phyloP scores from a whole-genome alignment of 2,797 vertebrate species.

The Buphagus erythrorhynchus region DNA sequence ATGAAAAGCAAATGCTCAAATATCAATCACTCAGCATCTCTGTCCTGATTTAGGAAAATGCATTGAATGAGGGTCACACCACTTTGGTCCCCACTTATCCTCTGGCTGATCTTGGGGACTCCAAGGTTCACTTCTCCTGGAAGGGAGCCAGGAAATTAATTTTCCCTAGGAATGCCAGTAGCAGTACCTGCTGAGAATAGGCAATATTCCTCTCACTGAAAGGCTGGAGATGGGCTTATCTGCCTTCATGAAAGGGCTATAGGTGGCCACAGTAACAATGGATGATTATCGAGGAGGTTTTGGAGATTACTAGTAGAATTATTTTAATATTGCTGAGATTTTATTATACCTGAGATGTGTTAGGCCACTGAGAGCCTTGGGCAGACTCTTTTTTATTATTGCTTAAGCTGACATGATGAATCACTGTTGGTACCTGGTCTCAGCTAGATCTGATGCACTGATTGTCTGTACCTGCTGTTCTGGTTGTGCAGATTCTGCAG shows the following conservation, averaged over 20 bases:
- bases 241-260: background rate
- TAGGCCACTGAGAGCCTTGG: background rate
- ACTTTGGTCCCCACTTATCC: background rate
- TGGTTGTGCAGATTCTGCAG: background rate
- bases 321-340: background rate
- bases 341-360: background rate
- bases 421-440: background rate
- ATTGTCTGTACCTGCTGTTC: background rate
- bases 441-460: background rate
- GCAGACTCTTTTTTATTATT: background rate
- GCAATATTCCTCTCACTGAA: background rate
- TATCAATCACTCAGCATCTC: background rate
- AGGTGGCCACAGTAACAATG: background rate
- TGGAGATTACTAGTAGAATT: background rate
- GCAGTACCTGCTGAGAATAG: background rate
- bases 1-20: background rate
- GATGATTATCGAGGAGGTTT: background rate
- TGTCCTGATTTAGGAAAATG: background rate
- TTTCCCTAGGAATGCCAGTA: background rate
- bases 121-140: background rate
- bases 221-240: background rate
- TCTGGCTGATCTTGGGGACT: background rate
- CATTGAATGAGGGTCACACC: background rate
- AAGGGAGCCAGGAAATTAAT: background rate
- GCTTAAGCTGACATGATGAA: background rate